These are phyloP conservation scores for Lophura nycthemera DNA, from an alignment of 2,113 vertebrate species.

Conservation along the genomic window DNA sequence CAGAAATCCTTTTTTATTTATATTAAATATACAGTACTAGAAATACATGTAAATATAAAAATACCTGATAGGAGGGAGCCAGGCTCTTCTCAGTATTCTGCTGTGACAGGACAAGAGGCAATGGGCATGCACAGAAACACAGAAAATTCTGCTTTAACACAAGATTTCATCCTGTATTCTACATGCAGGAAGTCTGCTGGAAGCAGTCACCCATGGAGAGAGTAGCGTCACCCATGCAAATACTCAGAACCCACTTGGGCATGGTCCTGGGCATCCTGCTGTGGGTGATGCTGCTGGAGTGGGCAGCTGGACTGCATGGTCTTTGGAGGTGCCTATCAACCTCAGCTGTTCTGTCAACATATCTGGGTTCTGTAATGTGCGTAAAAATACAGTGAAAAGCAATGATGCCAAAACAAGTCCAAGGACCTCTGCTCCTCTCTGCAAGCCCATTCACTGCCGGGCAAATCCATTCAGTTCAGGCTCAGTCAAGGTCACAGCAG, in stretches of 20 bases:
- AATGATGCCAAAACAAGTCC: accelerated
- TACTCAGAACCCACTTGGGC: not conserved
- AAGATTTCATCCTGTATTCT: not conserved
- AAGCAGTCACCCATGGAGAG: not conserved
- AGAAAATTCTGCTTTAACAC: not conserved
- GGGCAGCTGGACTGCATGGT: accelerated
- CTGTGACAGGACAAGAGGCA: not conserved
- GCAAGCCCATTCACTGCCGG: accelerated
- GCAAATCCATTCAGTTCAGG: not conserved
- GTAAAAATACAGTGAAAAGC: not conserved
- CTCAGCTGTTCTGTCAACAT: not conserved
- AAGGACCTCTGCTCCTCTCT: accelerated
- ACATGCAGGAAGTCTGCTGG: not conserved
- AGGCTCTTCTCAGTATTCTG: not conserved
- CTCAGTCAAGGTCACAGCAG: not conserved
- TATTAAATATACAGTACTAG: not conserved
- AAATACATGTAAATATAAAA: not conserved
- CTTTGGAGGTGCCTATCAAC: not conserved
- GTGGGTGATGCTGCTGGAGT: not conserved
- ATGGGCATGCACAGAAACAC: not conserved
- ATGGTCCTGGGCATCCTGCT: not conserved
- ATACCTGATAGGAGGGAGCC: not conserved
- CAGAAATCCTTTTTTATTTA: not conserved
- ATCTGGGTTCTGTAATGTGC: not conserved
- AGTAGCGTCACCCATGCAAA: too few species aligned